A percentile compares a stretch with the other conserved stretches of the same genome.
Evolutionary conservation across 2,113 vertebrate genomes (phyloP).

Genomic region (Periophthalmus modestus): DNA sequence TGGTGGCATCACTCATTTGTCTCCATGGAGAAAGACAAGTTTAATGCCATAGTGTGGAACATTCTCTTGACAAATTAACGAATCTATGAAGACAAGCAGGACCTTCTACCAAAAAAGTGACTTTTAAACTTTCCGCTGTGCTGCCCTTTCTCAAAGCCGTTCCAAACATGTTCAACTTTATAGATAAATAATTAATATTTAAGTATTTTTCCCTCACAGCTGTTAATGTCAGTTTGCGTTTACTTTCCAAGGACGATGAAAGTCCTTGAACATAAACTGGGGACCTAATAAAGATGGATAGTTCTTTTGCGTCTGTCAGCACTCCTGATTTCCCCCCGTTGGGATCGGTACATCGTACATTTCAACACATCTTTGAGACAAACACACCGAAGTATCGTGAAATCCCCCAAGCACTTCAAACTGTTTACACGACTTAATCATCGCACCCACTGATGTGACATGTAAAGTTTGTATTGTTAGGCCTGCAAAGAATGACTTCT

Average conservation of each 20-base stretch:
- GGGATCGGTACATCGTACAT: slow-evolving; percentile 48
- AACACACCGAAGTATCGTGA: slow-evolving; percentile 36
- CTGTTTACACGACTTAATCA: slow-evolving; percentile 75
- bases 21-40: not conserved
- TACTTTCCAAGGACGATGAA: slow-evolving; percentile 38
- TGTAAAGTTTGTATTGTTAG: slow-evolving; percentile 54
- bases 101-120: not conserved
- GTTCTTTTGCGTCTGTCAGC: slow-evolving; percentile 56
- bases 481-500: slow-evolving; percentile 39
- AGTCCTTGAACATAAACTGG: slow-evolving; percentile 47
- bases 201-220: slow-evolving; percentile 44
- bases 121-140: not conserved
- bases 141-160: not conserved
- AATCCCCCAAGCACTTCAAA: slow-evolving; percentile 57
- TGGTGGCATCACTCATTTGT: not conserved
- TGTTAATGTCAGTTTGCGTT: slow-evolving; percentile 63
- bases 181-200: not conserved
- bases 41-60: not conserved
- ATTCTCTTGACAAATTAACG: no score
- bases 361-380: slow-evolving; percentile 66
- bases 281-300: slow-evolving; percentile 69
- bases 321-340: slow-evolving; percentile 50
- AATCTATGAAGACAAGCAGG: not conserved
- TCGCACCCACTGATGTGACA: slow-evolving; percentile 54
- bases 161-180: not conserved